Percentiles rank a stretch among this genome's conserved stretches.
Evolutionary conservation across 2,888 invertebrate genomes (phyloP).

Genomic region (Callyntrura sp.): DNA sequence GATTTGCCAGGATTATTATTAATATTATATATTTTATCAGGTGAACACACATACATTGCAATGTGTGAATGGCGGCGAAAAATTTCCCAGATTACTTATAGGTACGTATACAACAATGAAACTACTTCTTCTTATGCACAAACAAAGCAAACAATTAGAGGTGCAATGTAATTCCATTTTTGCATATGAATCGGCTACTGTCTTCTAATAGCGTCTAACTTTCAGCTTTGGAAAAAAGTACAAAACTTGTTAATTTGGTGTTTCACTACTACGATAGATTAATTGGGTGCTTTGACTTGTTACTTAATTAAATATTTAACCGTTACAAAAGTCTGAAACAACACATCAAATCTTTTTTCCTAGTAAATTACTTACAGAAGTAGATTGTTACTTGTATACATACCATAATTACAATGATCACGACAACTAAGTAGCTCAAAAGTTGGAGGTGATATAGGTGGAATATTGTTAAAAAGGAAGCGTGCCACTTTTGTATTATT

Average conservation of each 20-base stretch:
- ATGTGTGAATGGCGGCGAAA: constrained; percentile 68
- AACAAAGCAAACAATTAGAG: not conserved
- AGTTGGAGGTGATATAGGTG: constrained; percentile 24
- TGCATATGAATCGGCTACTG: constrained; percentile 17
- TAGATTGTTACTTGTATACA: not conserved
- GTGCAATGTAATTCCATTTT: not conserved
- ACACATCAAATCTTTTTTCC: not conserved
- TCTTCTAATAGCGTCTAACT: not conserved
- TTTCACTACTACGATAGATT: constrained; percentile 13
- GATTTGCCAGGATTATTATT: constrained; percentile 42
- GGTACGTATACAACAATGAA: not conserved
- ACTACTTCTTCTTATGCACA: constrained; percentile 12
- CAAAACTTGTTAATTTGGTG: constrained; percentile 37
- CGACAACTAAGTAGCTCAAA: constrained; percentile 37
- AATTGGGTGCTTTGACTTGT: constrained; percentile 26
- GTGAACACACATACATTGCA: constrained; percentile 47
- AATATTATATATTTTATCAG: constrained; percentile 57
- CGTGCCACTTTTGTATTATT: constrained; percentile 67
- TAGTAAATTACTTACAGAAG: not conserved
- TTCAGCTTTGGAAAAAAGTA: not conserved
- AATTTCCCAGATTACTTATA: constrained; percentile 62
- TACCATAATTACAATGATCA: not conserved
- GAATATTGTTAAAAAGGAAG: constrained; percentile 44
- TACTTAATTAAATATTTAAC: constrained; percentile 14
- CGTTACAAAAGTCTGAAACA: constrained; percentile 21